Evolutionary conservation across 1,140 invertebrate genomes (phyloP), one percentile per base, ranked within the genome.

Genomic region (Doryteuthis pealeii): DNA sequence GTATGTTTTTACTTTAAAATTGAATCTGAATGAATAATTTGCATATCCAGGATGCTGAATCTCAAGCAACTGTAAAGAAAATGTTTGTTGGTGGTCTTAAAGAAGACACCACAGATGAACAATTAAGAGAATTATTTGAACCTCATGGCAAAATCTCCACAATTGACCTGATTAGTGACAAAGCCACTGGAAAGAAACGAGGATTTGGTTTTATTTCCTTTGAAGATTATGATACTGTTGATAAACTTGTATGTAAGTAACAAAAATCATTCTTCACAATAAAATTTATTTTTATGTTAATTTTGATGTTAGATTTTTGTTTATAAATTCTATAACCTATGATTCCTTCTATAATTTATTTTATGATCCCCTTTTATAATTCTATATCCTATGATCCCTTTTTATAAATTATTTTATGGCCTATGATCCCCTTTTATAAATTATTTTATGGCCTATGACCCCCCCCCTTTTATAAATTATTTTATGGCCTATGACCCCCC

Each of bases 51-150:
- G 66, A 68, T 32, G 66, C 66, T 14, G 66, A 68, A 33, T 68
- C 66, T 68, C 66, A 68, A 33, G 66, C n/a, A 0, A 32, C 79
- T 71, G 78, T 82, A 80, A 71, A 91, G 93, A 83, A 95, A 97
- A 83, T 98, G 98, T 91, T 99, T 99, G 69, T 99, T 88, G 96
- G 96, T 3, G 83, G 82, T 15, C 31, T 84, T 69, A 84, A 80
- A 68, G 76, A 77, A 33, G 76, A 77, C 31, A 72, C 79, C 1
- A 67, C 75, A n/a, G 77, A 76, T 22, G 70, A 72, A 2, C 71
- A 82, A 22, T 70, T 83, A 22, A 65, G 62, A 45, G 76, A 80
- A 22, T 75, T 80, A 70, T 83, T 83, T 74, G 70, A 69, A 14
- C 69, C 76, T 26, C 81, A 73, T 68, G 83, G 83, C 3, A 78